These are phyloP conservation scores for Platygyra sinensis DNA, from an alignment of 64 coral and sea anemone species.

Conservation along the genomic window DNA sequence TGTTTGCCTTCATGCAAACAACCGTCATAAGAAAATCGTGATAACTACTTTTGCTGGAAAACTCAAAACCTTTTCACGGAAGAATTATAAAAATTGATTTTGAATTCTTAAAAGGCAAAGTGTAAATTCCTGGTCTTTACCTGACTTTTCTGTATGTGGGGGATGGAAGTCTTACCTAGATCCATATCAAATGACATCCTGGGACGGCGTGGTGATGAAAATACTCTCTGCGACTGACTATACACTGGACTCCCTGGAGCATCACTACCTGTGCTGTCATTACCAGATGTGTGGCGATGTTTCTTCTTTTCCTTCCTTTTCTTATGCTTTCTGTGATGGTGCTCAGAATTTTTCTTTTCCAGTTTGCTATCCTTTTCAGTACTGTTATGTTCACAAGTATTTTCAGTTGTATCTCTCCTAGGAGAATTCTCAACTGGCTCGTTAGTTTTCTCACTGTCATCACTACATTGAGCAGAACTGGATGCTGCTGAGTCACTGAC, in stretches of 20 bases:
- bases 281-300: constrained; percentile 79
- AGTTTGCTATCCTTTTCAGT: constrained; percentile 56
- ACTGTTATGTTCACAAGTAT: constrained; percentile 59
- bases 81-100: too few relatives aligned
- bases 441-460: constrained; percentile 20
- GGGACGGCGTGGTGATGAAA: constrained; percentile 48
- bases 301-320: constrained; percentile 80
- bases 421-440: background rate
- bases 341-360: constrained; percentile 71
- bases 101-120: too few relatives aligned
- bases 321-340: constrained; percentile 70
- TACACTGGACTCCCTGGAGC: constrained; percentile 66
- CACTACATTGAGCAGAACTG: constrained; percentile 31
- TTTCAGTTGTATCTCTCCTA: constrained; percentile 22
- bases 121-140: too few relatives aligned
- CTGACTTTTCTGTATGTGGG: too few relatives aligned
- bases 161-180: constrained; percentile 52
- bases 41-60: background rate
- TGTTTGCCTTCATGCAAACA: background rate
- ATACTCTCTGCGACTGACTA: constrained; percentile 26
- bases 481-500: constrained; percentile 17
- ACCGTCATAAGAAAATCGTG: background rate
- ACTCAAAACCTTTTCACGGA: too few relatives aligned
- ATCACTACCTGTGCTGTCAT: constrained; percentile 89
- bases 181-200: constrained; percentile 88